A percentile compares a stretch with the other conserved stretches of the same genome.
Conservation (phyloP, 2,113 vertebrate species). For the Amazona vittata region DNA sequence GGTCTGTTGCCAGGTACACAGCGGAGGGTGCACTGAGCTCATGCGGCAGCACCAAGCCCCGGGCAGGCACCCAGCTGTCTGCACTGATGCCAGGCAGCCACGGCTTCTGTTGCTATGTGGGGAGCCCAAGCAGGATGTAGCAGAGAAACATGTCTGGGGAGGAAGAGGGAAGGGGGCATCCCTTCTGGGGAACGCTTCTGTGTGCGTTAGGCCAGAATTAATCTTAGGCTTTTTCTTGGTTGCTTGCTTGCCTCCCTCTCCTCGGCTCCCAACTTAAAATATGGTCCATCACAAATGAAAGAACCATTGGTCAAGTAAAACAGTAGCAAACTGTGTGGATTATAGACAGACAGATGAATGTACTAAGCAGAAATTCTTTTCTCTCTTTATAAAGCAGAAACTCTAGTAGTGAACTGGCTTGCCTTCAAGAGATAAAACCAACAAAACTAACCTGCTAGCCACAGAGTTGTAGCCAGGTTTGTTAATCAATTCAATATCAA, state of each 20-base stretch:
- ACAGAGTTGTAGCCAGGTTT: rapidly evolving
- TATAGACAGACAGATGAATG: not conserved
- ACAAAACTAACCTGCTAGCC: not conserved
- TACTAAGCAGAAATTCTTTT: not conserved
- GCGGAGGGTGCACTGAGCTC: not conserved
- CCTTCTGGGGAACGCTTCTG: rapidly evolving
- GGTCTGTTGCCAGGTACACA: not conserved
- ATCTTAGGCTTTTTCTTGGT: not conserved
- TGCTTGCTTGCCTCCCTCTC: not conserved
- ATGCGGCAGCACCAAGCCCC: rapidly evolving
- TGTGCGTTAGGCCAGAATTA: rapidly evolving
- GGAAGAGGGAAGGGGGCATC: not conserved
- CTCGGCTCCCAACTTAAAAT: not conserved
- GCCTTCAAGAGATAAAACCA: not conserved
- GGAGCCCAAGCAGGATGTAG: not conserved
- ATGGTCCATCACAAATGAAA: not conserved
- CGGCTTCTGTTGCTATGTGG: rapidly evolving
- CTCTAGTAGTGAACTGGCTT: not conserved
- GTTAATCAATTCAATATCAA: not conserved
- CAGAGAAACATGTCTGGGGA: not conserved
- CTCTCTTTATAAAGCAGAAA: not conserved
- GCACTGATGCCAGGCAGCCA: not conserved
- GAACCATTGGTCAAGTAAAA: not conserved
- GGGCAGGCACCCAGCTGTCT: not conserved
- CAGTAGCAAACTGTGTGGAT: not conserved